Percentiles rank a stretch among this genome's conserved stretches.
Conservation (phyloP, 2,113 vertebrate species). For the Ceuthmochares aereus region DNA sequence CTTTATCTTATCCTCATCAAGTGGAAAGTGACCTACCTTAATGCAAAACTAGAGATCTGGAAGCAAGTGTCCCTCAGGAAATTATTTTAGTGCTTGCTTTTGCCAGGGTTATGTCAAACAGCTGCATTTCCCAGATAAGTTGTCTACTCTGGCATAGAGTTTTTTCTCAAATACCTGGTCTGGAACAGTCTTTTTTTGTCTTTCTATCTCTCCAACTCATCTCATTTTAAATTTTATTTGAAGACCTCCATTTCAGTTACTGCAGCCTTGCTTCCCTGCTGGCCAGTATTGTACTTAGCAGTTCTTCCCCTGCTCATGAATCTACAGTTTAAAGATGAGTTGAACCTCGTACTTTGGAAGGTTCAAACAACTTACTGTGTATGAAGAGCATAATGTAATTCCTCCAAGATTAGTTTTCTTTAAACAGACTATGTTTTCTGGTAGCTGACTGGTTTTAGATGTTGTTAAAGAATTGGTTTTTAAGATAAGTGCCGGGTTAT, state of each 20-base stretch:
- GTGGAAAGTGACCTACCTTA: neutral
- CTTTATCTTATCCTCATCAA: constrained; percentile 1
- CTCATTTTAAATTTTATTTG: constrained; percentile 19
- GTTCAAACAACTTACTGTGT: neutral
- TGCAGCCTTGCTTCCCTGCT: neutral
- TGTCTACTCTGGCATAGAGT: neutral
- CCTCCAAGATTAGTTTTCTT: neutral
- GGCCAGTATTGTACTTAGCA: neutral
- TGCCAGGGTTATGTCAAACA: constrained; percentile 29
- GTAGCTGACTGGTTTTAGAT: neutral
- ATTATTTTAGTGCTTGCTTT: neutral
- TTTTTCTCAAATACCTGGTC: constrained; percentile 14
- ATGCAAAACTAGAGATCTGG: neutral
- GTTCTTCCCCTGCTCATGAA: neutral
- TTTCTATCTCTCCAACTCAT: neutral
- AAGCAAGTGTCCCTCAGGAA: neutral
- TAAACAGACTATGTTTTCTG: neutral
- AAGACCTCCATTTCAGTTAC: constrained; percentile 23
- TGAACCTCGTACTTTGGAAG: neutral
- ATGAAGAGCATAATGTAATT: neutral
- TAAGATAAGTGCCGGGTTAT: neutral
- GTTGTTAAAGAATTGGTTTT: neutral
- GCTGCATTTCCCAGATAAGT: constrained; percentile 31
- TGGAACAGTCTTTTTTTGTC: neutral
- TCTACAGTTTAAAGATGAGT: neutral